Percentiles rank a stretch among this genome's conserved stretches.
Conservation (phyloP, 2,113 vertebrate species). For the Stegostoma tigrinum region DNA sequence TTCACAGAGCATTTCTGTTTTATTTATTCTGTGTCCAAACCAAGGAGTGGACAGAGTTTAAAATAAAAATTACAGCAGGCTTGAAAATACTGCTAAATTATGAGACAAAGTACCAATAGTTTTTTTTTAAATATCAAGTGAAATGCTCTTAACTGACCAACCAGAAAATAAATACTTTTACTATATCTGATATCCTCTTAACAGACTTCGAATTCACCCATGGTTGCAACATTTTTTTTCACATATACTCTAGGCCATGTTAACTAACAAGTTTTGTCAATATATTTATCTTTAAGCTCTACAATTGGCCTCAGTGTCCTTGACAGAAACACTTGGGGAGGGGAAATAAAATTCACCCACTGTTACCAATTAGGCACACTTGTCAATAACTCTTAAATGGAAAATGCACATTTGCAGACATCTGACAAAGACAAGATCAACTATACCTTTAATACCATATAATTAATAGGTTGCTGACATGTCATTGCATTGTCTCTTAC, state of each 20-base stretch:
- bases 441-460: neutral
- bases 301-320: neutral
- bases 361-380: neutral
- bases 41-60: neutral
- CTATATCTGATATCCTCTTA: neutral
- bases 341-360: neutral
- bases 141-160: neutral
- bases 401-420: neutral
- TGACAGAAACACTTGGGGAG: neutral
- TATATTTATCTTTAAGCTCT: neutral
- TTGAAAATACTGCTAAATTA: neutral
- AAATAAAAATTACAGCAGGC: neutral
- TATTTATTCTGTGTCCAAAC: neutral
- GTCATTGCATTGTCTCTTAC: neutral
- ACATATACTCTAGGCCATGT: neutral
- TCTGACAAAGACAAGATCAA: neutral
- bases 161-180: neutral
- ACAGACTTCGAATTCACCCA: neutral
- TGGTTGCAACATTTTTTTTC: neutral
- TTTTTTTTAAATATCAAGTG: neutral
- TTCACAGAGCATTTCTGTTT: neutral
- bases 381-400: neutral
- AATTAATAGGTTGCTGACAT: neutral
- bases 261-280: neutral
- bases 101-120: neutral